Conservation (phyloP, 2,888 invertebrate species). For the Lordiphosa andalusiaca region DNA sequence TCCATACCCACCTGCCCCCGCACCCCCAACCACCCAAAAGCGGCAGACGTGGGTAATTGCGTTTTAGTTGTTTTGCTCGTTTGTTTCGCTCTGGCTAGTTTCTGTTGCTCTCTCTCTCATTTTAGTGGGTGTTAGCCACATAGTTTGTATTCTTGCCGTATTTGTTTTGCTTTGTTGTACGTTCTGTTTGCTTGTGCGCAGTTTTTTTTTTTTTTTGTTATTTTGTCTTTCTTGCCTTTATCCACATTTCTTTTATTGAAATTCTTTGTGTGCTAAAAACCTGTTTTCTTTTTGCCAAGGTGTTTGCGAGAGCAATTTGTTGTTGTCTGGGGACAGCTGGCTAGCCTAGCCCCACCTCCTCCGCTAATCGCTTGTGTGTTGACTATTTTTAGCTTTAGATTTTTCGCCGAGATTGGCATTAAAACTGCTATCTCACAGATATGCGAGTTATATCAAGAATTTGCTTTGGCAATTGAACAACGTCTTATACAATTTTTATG, state of each 20-base stretch:
- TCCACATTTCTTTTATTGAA: slow-evolving; percentile 56
- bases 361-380: slow-evolving; percentile 14
- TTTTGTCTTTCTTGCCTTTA: slow-evolving; percentile 23
- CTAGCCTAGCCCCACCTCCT: slow-evolving; percentile 12
- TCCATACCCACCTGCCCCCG: background rate
- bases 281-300: slow-evolving; percentile 60
- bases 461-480: slow-evolving; percentile 3
- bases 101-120: background rate
- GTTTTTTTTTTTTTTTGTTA: no score
- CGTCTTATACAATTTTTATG: slow-evolving; percentile 22
- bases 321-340: slow-evolving; percentile 46
- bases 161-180: slow-evolving; percentile 63
- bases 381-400: slow-evolving; percentile 54
- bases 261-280: slow-evolving; percentile 43
- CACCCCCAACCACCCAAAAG: background rate
- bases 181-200: slow-evolving; percentile 43
- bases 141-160: slow-evolving; percentile 31
- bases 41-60: slow-evolving; percentile 47
- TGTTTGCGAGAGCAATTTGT: slow-evolving; percentile 34
- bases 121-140: background rate
- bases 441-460: background rate
- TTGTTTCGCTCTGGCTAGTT: slow-evolving; percentile 60
- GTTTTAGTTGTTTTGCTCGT: slow-evolving; percentile 73
- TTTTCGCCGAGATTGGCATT: slow-evolving; percentile 35
- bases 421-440: slow-evolving; percentile 9